A percentile compares a stretch with the other conserved stretches of the same genome.
Conservation (phyloP, 1,140 invertebrate genomes). For the Diorhabda elongata region DNA sequence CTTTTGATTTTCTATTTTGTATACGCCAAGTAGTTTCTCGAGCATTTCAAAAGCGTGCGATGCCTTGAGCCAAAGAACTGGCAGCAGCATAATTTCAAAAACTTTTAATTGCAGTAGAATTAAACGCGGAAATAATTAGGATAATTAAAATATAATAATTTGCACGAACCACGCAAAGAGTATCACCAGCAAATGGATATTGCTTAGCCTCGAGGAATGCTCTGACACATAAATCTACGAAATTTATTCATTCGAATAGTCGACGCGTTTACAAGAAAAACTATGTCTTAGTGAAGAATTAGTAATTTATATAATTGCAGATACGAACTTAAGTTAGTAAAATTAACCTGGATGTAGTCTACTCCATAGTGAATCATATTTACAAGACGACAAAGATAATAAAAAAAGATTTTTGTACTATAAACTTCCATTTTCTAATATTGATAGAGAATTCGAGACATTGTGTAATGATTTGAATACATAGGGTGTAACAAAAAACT, state of each 20-base stretch:
- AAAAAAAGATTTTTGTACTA: too few relatives aligned
- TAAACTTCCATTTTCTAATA: too few relatives aligned
- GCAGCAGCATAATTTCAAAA: constrained; percentile 10
- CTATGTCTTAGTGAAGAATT: background rate
- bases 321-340: background rate
- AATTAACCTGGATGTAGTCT: background rate
- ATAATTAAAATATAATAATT: constrained; percentile 17
- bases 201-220: background rate
- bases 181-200: constrained; percentile 1
- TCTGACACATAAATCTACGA: too few relatives aligned
- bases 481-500: too few relatives aligned
- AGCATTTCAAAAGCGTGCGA: background rate
- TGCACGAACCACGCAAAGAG: constrained; percentile 5
- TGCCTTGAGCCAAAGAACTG: background rate
- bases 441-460: too few relatives aligned
- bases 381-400: too few relatives aligned
- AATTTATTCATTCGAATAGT: too few relatives aligned
- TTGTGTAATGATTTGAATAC: too few relatives aligned
- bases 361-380: too few relatives aligned
- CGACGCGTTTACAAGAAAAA: background rate
- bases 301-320: background rate
- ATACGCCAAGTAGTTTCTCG: background rate
- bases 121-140: constrained; percentile 18
- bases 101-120: constrained; percentile 14
- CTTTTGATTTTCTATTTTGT: background rate